Base-by-base conservation (phyloP, 1,140 invertebrate species). In the Seison nebaliae region DNA sequence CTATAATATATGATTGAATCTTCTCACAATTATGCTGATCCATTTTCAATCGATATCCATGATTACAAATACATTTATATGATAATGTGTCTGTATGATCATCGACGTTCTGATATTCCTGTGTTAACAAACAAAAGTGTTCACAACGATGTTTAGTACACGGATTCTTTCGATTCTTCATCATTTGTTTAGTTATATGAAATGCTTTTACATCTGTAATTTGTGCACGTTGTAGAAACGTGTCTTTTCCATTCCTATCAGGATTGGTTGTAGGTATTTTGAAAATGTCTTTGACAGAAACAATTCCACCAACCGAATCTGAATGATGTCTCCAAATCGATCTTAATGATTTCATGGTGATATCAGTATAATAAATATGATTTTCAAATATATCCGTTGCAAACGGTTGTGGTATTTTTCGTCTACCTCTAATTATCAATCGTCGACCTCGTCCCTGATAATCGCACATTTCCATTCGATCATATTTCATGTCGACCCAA, bases 281-380 rank as follows among this genome's bases (percentile, higher is more conserved):
- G n/a, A n/a, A n/a, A n/a, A n/a, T n/a, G n/a, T n/a, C n/a, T n/a
- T n/a, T n/a, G n/a, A n/a, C n/a, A n/a, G n/a, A n/a, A n/a, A n/a
- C n/a, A n/a, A n/a, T n/a, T n/a, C n/a, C n/a, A n/a, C n/a, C n/a
- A n/a, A n/a, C n/a, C n/a, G n/a, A n/a, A n/a, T n/a, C n/a, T n/a
- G n/a, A n/a, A n/a, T n/a, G n/a, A n/a, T n/a, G n/a, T n/a, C n/a
- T n/a, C n/a, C n/a, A n/a, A n/a, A n/a, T n/a, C n/a, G n/a, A n/a
- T n/a, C 73, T 2, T n/a, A n/a, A n/a, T n/a, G n/a, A n/a, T n/a
- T n/a, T n/a, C n/a, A n/a, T 81, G 1, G 80, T 93, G 43, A 70
- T 72, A 51, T 94, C 88, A 0, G 83, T 84, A 78, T 81, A 94
- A 55, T 72, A 94, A 2, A 94, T 67, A 21, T 72, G 63, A 49